Base-by-base conservation (phyloP, 1,140 invertebrate species). In the Zaprionus ornatus region DNA sequence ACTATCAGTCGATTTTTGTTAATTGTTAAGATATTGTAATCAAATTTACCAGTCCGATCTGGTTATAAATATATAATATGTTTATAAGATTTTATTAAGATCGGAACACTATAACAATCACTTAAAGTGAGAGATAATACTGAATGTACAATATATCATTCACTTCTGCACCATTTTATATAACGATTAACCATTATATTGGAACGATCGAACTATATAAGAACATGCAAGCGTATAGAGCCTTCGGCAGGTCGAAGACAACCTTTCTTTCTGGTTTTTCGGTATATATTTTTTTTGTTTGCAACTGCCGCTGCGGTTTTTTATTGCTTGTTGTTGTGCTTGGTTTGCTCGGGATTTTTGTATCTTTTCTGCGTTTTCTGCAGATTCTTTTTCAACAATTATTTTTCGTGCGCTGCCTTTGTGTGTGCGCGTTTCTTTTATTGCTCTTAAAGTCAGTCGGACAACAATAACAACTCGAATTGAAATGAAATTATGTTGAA, bases 401-500 rank as follows among this genome's bases (percentile, higher is more conserved):
- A 87, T 87, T 88, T 88, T 56, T 76, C 48, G 29, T 32, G 62
- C 45, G 62, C 60, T 50, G 74, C 60, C 72, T 81, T 75, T 73
- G 81, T 77, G 42, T 48, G 62, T 80, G 82, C 78, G 48, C 2
- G 40, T 45, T 54, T 40, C 17, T 62, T 71, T 73, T 72, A 73
- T 72, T 62, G 62, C 60, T 55, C 65, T 72, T 74, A 77, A 81
- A 84, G 75, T 82, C 71, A 40, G 15, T 9, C 74, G 64, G 29
- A 67, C 37, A 52, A 59, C 45, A 42, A 60, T 37, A 65, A 25
- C 62, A 40, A 66, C n/a, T 66, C 62, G 86, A 80, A 83, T 79
- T 10, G 80, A 78, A 88, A 81, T 68, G 77, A 90, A 88, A 88
- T 88, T 80, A 88, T 88, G 80, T 81, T 88, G 80, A 85, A 88